Evolutionary conservation across 2,888 invertebrate species (phyloP), one percentile per base, ranked within the genome.

Genomic region (Griposia aprilina): DNA sequence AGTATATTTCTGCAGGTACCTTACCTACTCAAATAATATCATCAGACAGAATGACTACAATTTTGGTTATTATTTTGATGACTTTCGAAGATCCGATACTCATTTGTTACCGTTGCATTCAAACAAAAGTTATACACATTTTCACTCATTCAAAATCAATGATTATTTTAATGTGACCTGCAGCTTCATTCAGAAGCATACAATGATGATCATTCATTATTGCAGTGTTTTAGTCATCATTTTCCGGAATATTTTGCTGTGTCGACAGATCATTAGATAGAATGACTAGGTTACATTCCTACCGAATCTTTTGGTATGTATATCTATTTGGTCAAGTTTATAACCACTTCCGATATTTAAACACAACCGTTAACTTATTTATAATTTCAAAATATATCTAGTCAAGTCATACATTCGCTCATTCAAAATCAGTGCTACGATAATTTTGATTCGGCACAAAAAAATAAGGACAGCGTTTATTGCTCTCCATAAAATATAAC

Each of bases 371-470:
- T 87, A 84, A 59, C 36, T 59, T 69, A 73, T 52, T 69, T 69
- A 68, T 13, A 83, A 74, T 83, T 72, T 30, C n/a, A 7, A 65
- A 87, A 73, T 59, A 73, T 63, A 74, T 69, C 57, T n/a, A 41
- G n/a, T 69, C 63, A 76, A 74, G 67, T 76, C 63, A 80, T 70
- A 66, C 80, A 78, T 76, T 69, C 45, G 69, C 83, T 66, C 63
- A 71, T 76, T 72, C 50, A 74, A 57, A 82, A 78, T 77, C 68
- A 55, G 41, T 63, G 65, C 57, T 71, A 66, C 73, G 69, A 69
- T 74, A 65, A 87, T 86, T 86, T 74, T 36, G 57, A 81, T 52
- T 72, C 50, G 20, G 57, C 68, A 78, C 69, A 83, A 88, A 87
- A 36, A 85, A 88, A 73, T 78, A 74, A 72, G 74, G 78, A 67